Percentiles rank a stretch among this genome's conserved stretches.
Evolutionary conservation across 1,140 invertebrate species (phyloP).

Genomic region (Drosophila tristis): DNA sequence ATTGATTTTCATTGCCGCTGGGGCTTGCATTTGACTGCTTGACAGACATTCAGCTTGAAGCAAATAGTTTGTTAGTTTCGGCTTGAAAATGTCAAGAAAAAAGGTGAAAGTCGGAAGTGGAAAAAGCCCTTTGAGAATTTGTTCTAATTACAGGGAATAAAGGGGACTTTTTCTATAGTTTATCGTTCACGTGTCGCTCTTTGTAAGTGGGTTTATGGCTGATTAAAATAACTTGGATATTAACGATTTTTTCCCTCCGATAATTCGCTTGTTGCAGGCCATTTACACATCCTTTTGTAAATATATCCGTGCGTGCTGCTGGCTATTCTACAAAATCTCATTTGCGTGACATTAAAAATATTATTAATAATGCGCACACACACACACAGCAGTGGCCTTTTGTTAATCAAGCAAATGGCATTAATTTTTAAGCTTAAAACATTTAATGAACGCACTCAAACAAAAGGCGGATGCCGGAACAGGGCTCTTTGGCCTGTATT

Average conservation of each 20-base stretch:
- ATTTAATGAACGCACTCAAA: constrained; percentile 56
- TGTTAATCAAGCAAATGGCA: constrained; percentile 65
- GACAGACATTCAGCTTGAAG: constrained; percentile 23
- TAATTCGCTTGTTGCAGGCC: too few species aligned
- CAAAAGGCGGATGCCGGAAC: constrained; percentile 19
- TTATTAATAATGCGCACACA: too few species aligned
- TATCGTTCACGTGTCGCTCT: neutral
- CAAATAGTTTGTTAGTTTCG: constrained; percentile 22
- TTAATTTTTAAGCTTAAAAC: constrained; percentile 62
- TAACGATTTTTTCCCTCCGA: too few species aligned
- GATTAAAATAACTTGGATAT: too few species aligned
- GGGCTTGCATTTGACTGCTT: constrained; percentile 59
- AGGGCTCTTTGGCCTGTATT: constrained; percentile 21
- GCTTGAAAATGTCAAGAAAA: constrained; percentile 14
- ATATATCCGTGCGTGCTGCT: too few species aligned
- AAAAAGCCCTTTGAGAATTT: neutral
- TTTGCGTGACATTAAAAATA: too few species aligned
- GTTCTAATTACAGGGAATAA: neutral
- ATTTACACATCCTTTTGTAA: too few species aligned
- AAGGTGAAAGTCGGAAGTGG: neutral
- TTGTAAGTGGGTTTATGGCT: too few species aligned
- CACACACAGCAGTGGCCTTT: constrained; percentile 6
- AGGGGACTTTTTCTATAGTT: neutral
- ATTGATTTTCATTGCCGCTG: constrained; percentile 73
- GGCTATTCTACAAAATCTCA: too few species aligned